phyloP scores from a whole-genome alignment of 2,797 vertebrate species.

The Cephalopachus bancanus region DNA sequence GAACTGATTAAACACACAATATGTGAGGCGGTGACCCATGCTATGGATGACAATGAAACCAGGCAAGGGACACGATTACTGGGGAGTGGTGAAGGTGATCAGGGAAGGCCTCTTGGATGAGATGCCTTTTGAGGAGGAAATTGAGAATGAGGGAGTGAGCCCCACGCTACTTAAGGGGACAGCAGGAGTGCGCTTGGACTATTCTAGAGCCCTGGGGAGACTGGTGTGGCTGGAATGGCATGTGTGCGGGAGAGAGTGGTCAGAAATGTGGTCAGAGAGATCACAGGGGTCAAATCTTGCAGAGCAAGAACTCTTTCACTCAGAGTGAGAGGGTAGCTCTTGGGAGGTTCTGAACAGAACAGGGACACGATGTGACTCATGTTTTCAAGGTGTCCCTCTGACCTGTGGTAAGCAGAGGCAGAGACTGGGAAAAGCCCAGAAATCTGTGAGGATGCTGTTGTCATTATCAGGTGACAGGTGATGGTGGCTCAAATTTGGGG shows the following conservation, averaged over 20 bases:
- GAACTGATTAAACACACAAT: not conserved
- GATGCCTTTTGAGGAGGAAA: not conserved
- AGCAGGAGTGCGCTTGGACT: not conserved
- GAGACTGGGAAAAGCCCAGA: not conserved
- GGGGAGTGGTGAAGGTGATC: not conserved
- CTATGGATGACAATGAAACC: not conserved
- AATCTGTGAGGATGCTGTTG: not conserved
- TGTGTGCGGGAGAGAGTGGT: rapidly evolving
- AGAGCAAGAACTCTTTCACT: not conserved
- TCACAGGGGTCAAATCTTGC: not conserved
- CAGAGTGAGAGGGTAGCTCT: rapidly evolving
- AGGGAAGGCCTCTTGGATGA: not conserved
- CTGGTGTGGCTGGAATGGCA: not conserved
- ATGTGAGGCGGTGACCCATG: too few species aligned
- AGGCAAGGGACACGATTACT: not conserved
- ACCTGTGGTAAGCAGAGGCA: not conserved
- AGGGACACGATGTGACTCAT: rapidly evolving
- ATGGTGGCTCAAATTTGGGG: not conserved
- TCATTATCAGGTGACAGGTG: not conserved
- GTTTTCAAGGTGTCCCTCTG: not conserved
- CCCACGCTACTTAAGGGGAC: not conserved
- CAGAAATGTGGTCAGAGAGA: not conserved
- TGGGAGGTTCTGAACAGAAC: not conserved
- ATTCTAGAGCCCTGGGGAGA: not conserved
- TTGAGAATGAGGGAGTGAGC: not conserved